These are phyloP conservation scores for Brachypteracias leptosomus DNA, from an alignment of 2,113 vertebrate genomes.

Conservation along the genomic window DNA sequence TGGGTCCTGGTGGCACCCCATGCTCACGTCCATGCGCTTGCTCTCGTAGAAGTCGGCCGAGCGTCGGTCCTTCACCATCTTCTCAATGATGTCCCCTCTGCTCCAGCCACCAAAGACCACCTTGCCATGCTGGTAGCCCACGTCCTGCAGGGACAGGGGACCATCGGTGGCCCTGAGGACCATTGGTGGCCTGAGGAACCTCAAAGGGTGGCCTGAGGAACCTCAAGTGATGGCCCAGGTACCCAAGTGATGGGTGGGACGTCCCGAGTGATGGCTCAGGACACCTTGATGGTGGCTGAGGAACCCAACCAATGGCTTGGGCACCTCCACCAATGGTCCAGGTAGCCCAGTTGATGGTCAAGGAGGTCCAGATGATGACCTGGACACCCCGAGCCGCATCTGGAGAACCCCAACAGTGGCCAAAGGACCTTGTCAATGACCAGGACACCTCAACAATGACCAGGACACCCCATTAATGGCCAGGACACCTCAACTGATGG, in stretches of 20 bases:
- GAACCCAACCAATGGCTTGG: background rate
- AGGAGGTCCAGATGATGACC: background rate
- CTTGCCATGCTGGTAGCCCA: conserved; percentile 91
- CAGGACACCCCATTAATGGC: background rate
- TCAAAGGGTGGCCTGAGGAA: background rate
- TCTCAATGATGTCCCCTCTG: conserved; percentile 87
- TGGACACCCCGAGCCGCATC: no score
- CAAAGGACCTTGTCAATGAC: no score
- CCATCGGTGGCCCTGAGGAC: accelerated
- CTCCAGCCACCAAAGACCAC: conserved; percentile 89
- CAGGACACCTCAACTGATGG: background rate
- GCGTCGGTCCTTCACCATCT: conserved; percentile 90
- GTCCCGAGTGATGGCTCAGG: background rate
- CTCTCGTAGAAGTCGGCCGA: conserved; percentile 88
- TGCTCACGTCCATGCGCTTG: conserved; percentile 87
- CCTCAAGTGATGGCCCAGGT: background rate
- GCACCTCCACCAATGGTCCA: background rate
- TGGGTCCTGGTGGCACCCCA: background rate
- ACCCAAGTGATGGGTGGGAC: background rate
- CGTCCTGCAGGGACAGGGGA: conserved; percentile 71
- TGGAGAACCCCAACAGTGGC: no score
- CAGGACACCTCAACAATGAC: background rate
- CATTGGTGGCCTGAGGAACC: accelerated
- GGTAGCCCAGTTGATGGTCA: background rate
- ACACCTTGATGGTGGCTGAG: background rate